These are phyloP conservation scores for Cinclus mexicanus DNA, from an alignment of 2,113 vertebrate species.

Conservation along the genomic window DNA sequence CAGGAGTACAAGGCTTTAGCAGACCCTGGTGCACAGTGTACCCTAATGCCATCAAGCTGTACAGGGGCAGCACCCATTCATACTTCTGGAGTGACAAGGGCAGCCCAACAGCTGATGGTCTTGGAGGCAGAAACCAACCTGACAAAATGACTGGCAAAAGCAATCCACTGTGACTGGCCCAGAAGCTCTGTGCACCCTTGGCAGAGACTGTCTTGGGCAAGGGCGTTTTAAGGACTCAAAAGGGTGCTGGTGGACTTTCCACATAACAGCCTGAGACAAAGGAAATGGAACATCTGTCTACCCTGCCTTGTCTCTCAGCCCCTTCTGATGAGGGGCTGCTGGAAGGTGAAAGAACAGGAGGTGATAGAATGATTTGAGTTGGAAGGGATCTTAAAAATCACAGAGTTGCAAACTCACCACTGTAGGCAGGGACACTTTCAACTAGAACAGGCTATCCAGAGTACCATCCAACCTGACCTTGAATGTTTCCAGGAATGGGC, in stretches of 20 bases:
- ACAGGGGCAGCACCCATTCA: neutral
- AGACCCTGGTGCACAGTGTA: neutral
- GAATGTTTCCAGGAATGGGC: neutral
- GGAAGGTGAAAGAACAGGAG: neutral
- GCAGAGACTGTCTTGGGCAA: fast-evolving
- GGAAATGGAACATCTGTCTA: neutral
- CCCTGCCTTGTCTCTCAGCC: neutral
- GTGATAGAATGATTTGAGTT: neutral
- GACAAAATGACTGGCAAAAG: neutral
- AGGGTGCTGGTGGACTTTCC: neutral
- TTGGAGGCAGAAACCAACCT: neutral
- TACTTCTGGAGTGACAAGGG: neutral
- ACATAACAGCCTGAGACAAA: neutral
- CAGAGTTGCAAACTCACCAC: neutral
- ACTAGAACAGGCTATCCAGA: neutral
- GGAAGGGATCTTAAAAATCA: neutral
- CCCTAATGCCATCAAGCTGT: neutral
- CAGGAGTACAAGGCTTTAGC: neutral
- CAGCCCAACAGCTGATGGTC: neutral
- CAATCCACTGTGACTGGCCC: neutral
- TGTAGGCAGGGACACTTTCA: neutral
- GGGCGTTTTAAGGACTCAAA: neutral
- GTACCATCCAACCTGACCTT: neutral
- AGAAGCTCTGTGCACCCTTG: neutral
- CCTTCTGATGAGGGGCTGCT: neutral